A percentile compares a stretch with the other conserved stretches of the same genome.
These are phyloP conservation scores for Dicyrtomina minuta DNA, from an alignment of 2,888 invertebrate genomes.

Conservation along the genomic window DNA sequence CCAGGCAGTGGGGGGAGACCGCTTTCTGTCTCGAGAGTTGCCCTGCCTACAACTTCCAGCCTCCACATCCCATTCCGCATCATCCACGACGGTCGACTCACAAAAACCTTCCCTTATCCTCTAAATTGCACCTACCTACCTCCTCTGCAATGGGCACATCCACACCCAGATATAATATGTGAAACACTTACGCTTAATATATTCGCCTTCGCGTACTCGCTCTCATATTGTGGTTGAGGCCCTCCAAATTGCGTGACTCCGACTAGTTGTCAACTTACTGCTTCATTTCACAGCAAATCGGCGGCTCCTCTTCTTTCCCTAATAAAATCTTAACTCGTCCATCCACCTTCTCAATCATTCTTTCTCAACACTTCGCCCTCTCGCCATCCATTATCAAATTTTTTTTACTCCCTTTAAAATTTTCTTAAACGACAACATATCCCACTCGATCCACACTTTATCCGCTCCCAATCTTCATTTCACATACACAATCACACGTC, in stretches of 20 bases:
- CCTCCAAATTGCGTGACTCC: conserved; percentile 30
- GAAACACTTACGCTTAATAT: conserved; percentile 30
- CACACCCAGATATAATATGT: conserved; percentile 18
- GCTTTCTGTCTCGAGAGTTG: conserved; percentile 36
- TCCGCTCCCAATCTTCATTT: no score
- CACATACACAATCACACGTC: no score
- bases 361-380: conserved; percentile 25
- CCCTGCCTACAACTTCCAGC: conserved; percentile 44
- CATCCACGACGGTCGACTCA: conserved; percentile 13
- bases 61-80: conserved; percentile 23
- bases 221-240: conserved; percentile 21
- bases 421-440: neutral
- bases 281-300: conserved; percentile 33
- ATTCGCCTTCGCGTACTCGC: conserved; percentile 10
- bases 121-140: conserved; percentile 15
- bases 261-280: conserved; percentile 28
- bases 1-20: conserved; percentile 47
- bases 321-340: conserved; percentile 31
- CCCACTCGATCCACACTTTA: no score
- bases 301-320: conserved; percentile 27
- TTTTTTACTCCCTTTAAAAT: neutral
- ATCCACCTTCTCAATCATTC: conserved; percentile 30
- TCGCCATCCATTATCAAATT: neutral
- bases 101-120: conserved; percentile 18
- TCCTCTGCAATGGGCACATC: conserved; percentile 15